Base-by-base conservation (phyloP, 2,888 invertebrate species). In the Heteropelma amictum region DNA sequence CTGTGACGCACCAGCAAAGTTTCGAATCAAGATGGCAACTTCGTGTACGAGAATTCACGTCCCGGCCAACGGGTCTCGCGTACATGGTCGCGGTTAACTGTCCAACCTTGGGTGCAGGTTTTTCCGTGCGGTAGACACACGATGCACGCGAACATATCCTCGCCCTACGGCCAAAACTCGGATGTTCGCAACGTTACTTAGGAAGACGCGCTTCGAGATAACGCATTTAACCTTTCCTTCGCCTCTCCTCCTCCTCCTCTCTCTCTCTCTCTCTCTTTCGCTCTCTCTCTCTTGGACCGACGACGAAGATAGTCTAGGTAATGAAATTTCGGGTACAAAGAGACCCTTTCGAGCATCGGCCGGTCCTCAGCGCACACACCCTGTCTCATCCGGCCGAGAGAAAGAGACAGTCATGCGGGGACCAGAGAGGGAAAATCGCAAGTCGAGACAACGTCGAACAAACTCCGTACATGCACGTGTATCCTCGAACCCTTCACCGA, bases 291-390 rank as follows among this genome's bases (percentile, higher is more conserved):
- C 63, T 54, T 23, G 4, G 26, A 67, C 65, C 45, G 61, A 60
- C 75, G 40, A 82, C 80, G 81, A 83, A 83, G 84, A 84, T 83
- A 82, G 82, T 79, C 76, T 80, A 79, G 73, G 73, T 86, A 87
- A 87, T 86, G 81, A 82, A 86, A 86, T 87, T 86, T 82, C 82
- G 83, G 84, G 83, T 82, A 85, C 87, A 87, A 87, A 87, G 87
- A 86, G 85, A 83, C 82, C 42, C 69, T 61, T 47, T 54, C 51
- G 68, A 77, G 79, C 73, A 75, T 12, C 51, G 76, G 79, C 49
- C 28, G 64, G 68, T 82, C 79, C 81, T 78, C 74, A 68, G 75
- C 72, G 74, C 76, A 76, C 38, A 14, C 47, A 42, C 17, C 28
- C n/a, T 30, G 33, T 35, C 23, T 47, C 65, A 30, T 47, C 56